Evolutionary conservation across 1,140 invertebrate species (phyloP).

Genomic region (Tachypleus tridentatus): DNA sequence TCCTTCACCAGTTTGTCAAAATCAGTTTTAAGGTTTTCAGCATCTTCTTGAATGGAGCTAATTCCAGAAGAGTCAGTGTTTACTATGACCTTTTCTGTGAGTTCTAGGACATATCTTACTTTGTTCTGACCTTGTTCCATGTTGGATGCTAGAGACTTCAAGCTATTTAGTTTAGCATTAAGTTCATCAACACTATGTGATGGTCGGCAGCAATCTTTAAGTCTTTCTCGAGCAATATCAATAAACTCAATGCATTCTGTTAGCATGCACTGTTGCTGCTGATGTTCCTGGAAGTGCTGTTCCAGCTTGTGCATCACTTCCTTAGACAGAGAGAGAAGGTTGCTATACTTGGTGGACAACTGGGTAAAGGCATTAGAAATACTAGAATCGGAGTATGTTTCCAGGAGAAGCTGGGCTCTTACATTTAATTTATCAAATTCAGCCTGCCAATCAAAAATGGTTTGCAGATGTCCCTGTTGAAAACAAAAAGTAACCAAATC

Average conservation of each 20-base stretch:
- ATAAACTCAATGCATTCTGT: slow-evolving; percentile 87
- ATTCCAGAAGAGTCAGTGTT: slow-evolving; percentile 78
- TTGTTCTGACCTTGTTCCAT: slow-evolving; percentile 86
- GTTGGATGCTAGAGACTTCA: slow-evolving; percentile 68
- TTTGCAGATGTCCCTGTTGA: slow-evolving; percentile 61
- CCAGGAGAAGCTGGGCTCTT: slow-evolving; percentile 72
- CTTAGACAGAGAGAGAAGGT: slow-evolving; percentile 77
- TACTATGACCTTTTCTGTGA: slow-evolving; percentile 83
- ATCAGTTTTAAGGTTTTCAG: slow-evolving; percentile 69
- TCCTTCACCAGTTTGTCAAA: slow-evolving; percentile 72
- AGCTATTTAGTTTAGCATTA: slow-evolving; percentile 64
- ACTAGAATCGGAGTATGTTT: slow-evolving; percentile 83
- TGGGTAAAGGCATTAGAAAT: slow-evolving; percentile 89
- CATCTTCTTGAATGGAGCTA: slow-evolving; percentile 75
- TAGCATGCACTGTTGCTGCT: slow-evolving; percentile 55
- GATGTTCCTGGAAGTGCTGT: slow-evolving; percentile 63
- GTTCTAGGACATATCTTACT: slow-evolving; percentile 64
- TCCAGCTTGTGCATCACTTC: slow-evolving; percentile 83
- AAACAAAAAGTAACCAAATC: slow-evolving; percentile 1
- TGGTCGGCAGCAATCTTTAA: slow-evolving; percentile 53
- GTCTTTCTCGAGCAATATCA: slow-evolving; percentile 67
- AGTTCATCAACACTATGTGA: slow-evolving; percentile 64
- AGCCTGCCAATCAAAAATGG: slow-evolving; percentile 84
- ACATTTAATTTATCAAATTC: slow-evolving; percentile 83
- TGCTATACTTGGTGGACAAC: slow-evolving; percentile 85